Evolutionary conservation across 1,140 invertebrate species (phyloP), one percentile per base, ranked within the genome.

Genomic region (Arion vulgaris): DNA sequence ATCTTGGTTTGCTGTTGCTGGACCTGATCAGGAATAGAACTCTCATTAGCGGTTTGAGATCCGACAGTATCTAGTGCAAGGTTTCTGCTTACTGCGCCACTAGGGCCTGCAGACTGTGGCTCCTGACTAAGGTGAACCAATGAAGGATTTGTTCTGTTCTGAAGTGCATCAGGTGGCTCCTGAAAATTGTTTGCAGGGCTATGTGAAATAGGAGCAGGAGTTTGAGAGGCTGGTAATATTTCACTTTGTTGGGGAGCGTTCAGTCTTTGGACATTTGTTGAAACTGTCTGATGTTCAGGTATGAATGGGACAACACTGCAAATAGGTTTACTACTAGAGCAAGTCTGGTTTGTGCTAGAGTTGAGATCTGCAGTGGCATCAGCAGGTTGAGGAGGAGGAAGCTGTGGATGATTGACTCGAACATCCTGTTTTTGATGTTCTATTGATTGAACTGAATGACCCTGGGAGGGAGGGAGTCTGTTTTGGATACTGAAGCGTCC

Each of bases 251-350:
- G 74, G 7, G 74, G 28, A 19, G 32, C 28, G 4, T 34, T 28
- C n/a, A 57, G 1, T 57, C 9, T 53, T 34, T 51, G 74, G 13
- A 7, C n/a, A 39, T 45, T 74, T 51, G 74, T 41, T 53, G 74
- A 39, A 57, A 57, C 1, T 26, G 26, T 57, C 51, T 57, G 51
- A 2, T 23, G 32, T 9, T 57, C 23, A 34, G n/a, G 15, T n/a
- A 49, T 77, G 53, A 77, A 77, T 28, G 74, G 74, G 38, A 77
- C 74, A 15, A 77, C 74, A 53, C 74, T 77, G 51, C 74, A 77
- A 23, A 77, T 32, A 23, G 74, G 74, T n/a, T 39, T 34, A 26
- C 51, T 28, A 23, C 1, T 49, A 9, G 36, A 49, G 26, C 11
- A 77, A 32, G 51, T 36, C 49, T 32, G 11, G 13, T 9, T 32